Evolutionary conservation across 2,888 invertebrate species (phyloP), one percentile per base, ranked within the genome.

Genomic region (Drosophila mimica): DNA sequence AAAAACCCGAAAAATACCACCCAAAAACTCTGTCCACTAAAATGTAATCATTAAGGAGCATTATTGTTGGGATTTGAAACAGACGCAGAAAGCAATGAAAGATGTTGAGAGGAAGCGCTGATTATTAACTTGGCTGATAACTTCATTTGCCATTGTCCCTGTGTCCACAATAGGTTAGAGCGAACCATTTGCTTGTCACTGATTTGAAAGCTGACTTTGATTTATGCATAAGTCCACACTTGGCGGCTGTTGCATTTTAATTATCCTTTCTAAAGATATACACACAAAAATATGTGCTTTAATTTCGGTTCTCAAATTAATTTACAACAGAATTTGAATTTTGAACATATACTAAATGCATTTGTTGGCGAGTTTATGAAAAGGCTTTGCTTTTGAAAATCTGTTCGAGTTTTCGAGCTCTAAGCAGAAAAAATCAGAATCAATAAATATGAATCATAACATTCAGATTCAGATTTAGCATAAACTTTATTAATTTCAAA

Each of bases 1-100:
- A 81, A 86, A 88, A 81, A 67, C 90, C 46, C 46, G 8, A 46
- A 87, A 90, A 84, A 83, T 76, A 76, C 87, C 63, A 66, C 84
- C 78, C 70, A 71, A 72, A 54, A 46, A 43, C 30, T 25, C 38
- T 49, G 13, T 58, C 49, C 31, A 20, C 53, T 5, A 64, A 64
- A 76, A 64, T 70, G 56, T 66, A 70, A 64, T 75, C 64, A 80
- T 80, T 80, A 80, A 70, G 68, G 57, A 74, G 74, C 74, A 81
- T 79, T 77, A 83, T 74, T 72, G 74, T 58, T 67, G 40, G 70
- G 72, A 61, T 70, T 80, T 71, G 34, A 71, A 70, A 58, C 20
- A 34, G 28, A 49, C 40, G 31, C 34, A n/a, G 28, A n/a, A 40
- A 30, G 30, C 13, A 15, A 3, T n/a, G 28, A 28, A 28, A 38